Evolutionary conservation across 2,113 vertebrate genomes (phyloP), one percentile per base, ranked within the genome.

Genomic region (Morone saxatilis): DNA sequence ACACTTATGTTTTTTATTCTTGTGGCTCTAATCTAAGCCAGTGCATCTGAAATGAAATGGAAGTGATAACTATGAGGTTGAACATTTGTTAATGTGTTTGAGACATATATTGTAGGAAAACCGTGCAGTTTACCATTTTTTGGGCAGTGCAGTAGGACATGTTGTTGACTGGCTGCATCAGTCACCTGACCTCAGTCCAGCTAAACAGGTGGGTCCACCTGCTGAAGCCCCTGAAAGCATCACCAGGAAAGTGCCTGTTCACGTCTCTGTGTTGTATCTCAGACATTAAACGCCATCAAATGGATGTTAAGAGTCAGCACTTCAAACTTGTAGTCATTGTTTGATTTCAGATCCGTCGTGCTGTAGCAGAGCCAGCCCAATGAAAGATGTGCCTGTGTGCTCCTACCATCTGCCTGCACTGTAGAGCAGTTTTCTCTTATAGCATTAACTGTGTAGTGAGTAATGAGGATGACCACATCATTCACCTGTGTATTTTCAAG

Each of bases 131-230:
- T 17, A 4, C n/a, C 0, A 48, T 5, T 59, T 6, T 56, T 41
- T 71, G 59, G n/a, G 41, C 19, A 62, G 0, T 3, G 9, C 38
- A 40, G 60, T 56, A 13, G 14, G 20, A 45, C 36, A 20, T 53
- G 9, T 6, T 22, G 7, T 41, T 50, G 43, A 22, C 43, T 17
- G n/a, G 14, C 16, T 1, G 1, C 17, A 22, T 60, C 13, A 6
- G 45, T 38, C 53, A 25, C 45, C 60, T 45, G 22, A 57, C 48
- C 22, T 38, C 38, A 57, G 11, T 68, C 63, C 51, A 57, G 25
- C 40, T 22, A 41, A 77, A 38, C 75, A 59, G 41, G 61, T 56
- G 74, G 14, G 25, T 22, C 3, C 60, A 41, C 73, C 72, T 53
- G 60, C 47, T 36, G 16, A 66, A 53, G n/a, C 61, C 17, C 10